phyloP scores from a whole-genome alignment of 2,113 vertebrate genomes.

The Sterna hirundo region DNA sequence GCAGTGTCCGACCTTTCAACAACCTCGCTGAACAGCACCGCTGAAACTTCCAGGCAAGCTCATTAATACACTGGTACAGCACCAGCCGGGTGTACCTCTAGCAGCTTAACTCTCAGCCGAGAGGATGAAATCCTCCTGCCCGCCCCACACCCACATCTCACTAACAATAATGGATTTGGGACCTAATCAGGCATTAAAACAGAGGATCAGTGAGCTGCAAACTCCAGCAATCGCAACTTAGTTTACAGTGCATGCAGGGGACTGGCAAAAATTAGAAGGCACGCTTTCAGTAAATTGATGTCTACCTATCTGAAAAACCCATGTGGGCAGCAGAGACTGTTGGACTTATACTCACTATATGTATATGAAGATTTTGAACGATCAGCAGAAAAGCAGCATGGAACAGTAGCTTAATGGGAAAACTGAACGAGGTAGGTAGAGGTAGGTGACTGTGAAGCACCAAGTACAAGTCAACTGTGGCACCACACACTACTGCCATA shows the following conservation, averaged over 20 bases:
- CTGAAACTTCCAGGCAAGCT: background rate
- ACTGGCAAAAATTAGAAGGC: background rate
- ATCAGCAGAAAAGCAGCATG: background rate
- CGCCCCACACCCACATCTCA: constrained; percentile 11
- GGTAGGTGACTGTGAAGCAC: background rate
- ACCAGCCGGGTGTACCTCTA: background rate
- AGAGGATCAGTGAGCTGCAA: constrained; percentile 45
- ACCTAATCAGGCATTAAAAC: constrained; percentile 62
- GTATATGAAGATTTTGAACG: background rate
- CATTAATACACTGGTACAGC: constrained; percentile 21
- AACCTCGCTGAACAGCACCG: background rate
- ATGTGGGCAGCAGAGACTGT: background rate
- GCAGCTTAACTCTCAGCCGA: constrained; percentile 23
- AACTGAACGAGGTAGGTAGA: background rate
- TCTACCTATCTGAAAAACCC: background rate
- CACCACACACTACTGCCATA: background rate
- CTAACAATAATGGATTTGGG: constrained; percentile 48
- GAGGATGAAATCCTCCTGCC: constrained; percentile 42
- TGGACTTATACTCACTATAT: background rate
- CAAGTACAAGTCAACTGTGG: rapidly evolving
- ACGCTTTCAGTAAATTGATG: background rate
- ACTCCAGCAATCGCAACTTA: rapidly evolving
- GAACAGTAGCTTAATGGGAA: background rate
- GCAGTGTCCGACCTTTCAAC: constrained; percentile 16
- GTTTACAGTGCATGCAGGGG: background rate